A percentile compares a stretch with the other conserved stretches of the same genome.
These are phyloP conservation scores for Gobio occitaniae DNA, from an alignment of 2,797 vertebrate genomes.

Conservation along the genomic window DNA sequence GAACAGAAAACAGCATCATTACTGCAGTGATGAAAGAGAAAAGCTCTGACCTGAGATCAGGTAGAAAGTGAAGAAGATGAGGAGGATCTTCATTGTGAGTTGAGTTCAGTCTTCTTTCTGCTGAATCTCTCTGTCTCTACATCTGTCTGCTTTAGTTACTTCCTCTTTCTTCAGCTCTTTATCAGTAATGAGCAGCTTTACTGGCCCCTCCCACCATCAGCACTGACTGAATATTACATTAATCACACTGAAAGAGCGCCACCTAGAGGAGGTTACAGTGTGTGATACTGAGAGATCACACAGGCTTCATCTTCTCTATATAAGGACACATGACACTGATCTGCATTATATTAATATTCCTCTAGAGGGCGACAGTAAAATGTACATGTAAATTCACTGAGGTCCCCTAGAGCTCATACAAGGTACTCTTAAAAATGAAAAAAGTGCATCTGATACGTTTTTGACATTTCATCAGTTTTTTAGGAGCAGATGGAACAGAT, in stretches of 20 bases:
- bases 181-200: too few relatives aligned
- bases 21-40: slow-evolving; percentile 26
- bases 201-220: too few relatives aligned
- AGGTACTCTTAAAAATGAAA: too few relatives aligned
- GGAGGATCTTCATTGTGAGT: slow-evolving; percentile 34
- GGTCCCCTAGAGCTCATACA: too few relatives aligned
- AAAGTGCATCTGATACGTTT: too few relatives aligned
- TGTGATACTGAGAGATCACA: neutral
- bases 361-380: too few relatives aligned
- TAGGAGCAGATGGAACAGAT: too few relatives aligned
- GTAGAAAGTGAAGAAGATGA: slow-evolving; percentile 1
- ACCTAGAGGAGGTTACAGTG: neutral
- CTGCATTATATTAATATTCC: too few relatives aligned
- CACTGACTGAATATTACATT: neutral
- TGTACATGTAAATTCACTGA: too few relatives aligned
- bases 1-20: neutral
- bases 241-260: neutral
- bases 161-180: too few relatives aligned
- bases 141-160: neutral
- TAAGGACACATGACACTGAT: too few relatives aligned
- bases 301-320: neutral
- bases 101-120: neutral
- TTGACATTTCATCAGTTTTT: too few relatives aligned
- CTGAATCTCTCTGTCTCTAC: slow-evolving; percentile 7
- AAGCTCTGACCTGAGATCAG: slow-evolving; percentile 39